Evolutionary conservation across 1,140 invertebrate genomes (phyloP).

Genomic region (Cyclargus thomasi): DNA sequence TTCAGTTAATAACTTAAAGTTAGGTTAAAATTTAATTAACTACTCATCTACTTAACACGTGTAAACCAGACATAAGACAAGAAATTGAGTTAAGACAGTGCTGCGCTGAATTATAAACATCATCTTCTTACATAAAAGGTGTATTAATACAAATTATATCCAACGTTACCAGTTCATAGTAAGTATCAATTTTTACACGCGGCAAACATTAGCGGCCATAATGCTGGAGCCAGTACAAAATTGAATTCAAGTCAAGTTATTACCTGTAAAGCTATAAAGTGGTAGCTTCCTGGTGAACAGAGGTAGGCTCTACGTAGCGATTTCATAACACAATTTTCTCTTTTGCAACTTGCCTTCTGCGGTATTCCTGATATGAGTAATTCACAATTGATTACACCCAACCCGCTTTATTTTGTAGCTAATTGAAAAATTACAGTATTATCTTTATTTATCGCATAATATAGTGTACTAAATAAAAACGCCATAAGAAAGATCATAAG

Average conservation of each 20-base stretch:
- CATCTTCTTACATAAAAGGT: background rate
- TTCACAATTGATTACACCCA: constrained; percentile 42
- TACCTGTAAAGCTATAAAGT: constrained; percentile 51
- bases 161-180: background rate
- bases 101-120: too few species aligned
- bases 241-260: constrained; percentile 53
- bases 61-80: too few species aligned
- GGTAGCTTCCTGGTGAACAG: constrained; percentile 51
- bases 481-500: too few species aligned
- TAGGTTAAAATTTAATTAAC: too few species aligned
- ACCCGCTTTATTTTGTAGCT: constrained; percentile 5
- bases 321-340: constrained; percentile 67
- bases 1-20: too few species aligned
- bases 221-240: constrained; percentile 29
- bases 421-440: constrained; percentile 6
- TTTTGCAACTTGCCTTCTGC: constrained; percentile 53
- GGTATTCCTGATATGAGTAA: constrained; percentile 48
- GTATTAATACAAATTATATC: background rate
- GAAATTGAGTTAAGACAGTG: too few species aligned
- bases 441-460: background rate
- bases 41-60: too few species aligned
- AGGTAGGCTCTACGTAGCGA: constrained; percentile 42
- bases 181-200: constrained; percentile 9
- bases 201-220: constrained; percentile 23
- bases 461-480: background rate